Conservation (phyloP, 2,888 invertebrate genomes). For the Selenia dentaria region DNA sequence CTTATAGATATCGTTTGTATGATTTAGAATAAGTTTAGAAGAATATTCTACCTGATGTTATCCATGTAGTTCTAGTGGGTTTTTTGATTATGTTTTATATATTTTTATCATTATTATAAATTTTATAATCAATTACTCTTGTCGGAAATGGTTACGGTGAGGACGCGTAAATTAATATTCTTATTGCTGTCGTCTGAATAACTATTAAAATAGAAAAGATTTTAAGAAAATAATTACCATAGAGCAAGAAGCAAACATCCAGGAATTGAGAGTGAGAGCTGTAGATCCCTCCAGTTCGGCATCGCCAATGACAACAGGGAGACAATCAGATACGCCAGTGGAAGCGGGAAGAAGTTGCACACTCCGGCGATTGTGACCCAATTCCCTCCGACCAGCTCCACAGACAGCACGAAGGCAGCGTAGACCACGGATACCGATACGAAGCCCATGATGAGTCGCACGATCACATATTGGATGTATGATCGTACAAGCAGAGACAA, state of each 20-base stretch:
- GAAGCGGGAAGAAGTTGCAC: slow-evolving; percentile 91
- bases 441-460: slow-evolving; percentile 89
- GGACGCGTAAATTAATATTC: no score
- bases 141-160: no score
- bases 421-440: slow-evolving; percentile 93
- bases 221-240: slow-evolving; percentile 86
- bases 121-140: no score
- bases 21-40: no score
- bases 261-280: slow-evolving; percentile 89
- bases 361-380: slow-evolving; percentile 93
- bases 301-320: slow-evolving; percentile 89
- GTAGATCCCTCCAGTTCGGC: slow-evolving; percentile 89
- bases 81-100: no score
- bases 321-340: slow-evolving; percentile 89
- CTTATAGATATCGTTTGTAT: no score
- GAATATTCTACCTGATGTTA: no score
- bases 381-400: slow-evolving; percentile 91
- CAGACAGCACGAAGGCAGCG: slow-evolving; percentile 91
- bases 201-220: no score
- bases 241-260: slow-evolving; percentile 87
- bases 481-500: slow-evolving; percentile 89
- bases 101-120: no score
- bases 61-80: no score
- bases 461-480: slow-evolving; percentile 88
- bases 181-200: no score